phyloP scores from a whole-genome alignment of 2,888 invertebrate species.

The Lordiphosa andalusiaca region DNA sequence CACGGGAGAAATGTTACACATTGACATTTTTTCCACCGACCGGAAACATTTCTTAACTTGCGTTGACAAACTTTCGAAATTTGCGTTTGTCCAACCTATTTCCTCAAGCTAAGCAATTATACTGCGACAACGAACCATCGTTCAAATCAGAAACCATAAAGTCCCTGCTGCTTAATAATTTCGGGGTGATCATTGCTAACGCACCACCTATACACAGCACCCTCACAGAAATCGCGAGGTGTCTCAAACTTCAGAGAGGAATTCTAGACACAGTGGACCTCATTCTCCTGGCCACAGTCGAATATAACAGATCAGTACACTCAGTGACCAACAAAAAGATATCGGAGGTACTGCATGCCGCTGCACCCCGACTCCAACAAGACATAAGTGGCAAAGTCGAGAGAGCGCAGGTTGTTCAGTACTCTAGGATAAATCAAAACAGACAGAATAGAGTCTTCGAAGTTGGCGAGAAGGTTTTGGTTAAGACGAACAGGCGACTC shows the following conservation, averaged over 20 bases:
- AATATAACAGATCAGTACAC: conserved; percentile 1
- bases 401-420: no score
- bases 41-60: conserved; percentile 8
- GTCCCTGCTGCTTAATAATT: conserved; percentile 2
- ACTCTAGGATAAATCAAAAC: neutral
- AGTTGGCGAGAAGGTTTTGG: neutral
- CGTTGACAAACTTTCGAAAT: neutral
- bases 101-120: conserved; percentile 9
- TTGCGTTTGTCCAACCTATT: conserved; percentile 5
- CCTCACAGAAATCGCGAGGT: no score
- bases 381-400: no score
- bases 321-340: no score
- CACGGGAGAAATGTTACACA: conserved; percentile 5
- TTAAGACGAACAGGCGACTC: conserved; percentile 1
- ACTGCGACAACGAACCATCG: conserved; percentile 16
- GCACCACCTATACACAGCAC: conserved; percentile 3
- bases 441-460: neutral
- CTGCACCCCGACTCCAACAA: no score
- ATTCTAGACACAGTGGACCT: no score
- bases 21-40: conserved; percentile 10
- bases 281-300: neutral
- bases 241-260: no score
- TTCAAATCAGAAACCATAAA: conserved; percentile 12
- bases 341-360: no score
- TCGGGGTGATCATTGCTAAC: neutral